Base-by-base conservation (phyloP, 2,888 invertebrate genomes). In the Muscina levida region DNA sequence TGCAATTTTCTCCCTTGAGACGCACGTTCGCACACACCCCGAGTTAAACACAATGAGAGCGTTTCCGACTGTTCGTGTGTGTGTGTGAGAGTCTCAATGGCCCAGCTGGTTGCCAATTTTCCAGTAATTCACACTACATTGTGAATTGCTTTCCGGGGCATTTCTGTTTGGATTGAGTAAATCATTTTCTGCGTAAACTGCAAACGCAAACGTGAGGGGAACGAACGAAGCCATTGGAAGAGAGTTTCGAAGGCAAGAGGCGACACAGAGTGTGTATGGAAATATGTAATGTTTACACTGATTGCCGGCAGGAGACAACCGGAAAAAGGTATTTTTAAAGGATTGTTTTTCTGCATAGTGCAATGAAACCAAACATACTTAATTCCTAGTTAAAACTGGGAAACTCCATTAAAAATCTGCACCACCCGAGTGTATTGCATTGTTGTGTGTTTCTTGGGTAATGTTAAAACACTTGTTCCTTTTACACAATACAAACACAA, bases 71-170 rank as follows among this genome's bases (percentile, higher is more conserved):
- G 48, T 24, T 48, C 2, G n/a, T 66, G 66, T 62, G 31, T 66
- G n/a, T n/a, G 66, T 26, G 31, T 26, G 66, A 31, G 31, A 3
- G 15, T 31, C 19, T 31, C 1, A 51, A 39, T 8, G 11, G 15
- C 39, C 39, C 80, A 81, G 74, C 77, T 81, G 80, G 74, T 72
- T 53, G 77, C 71, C 71, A 74, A 81, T 77, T 74, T 77, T 81
- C 71, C 53, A 59, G 67, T 77, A 77, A 37, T 80, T 80, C 72
- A 76, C 79, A 71, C 70, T 51, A 57, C 10, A 70, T 70, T 80
- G 73, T 73, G 42, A 76, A 76, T 70, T 70, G 56, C 66, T 31
- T 31, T 31, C 70, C 15, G 2, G 2, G 4, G 65, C 39, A 65
- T 72, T 57, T 6, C 39, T 39, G 65, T 65, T 65, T 44, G 13